These are phyloP conservation scores for Seira sanloemensis DNA, from an alignment of 2,888 invertebrate genomes.

Conservation along the genomic window DNA sequence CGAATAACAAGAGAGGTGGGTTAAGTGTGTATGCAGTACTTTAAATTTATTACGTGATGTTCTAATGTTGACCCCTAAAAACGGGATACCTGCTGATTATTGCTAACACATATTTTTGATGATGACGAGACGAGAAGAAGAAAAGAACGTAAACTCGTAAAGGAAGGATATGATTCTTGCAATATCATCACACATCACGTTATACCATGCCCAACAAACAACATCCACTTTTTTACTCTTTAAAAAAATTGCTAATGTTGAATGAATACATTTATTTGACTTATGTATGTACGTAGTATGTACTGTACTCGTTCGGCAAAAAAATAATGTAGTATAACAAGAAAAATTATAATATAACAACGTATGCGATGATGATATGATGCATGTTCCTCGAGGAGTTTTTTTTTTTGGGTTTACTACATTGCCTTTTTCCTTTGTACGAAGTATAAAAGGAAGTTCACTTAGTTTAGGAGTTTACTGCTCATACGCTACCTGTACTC, in stretches of 20 bases:
- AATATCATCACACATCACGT: constrained; percentile 26
- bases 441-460: no score
- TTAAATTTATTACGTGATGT: constrained; percentile 22
- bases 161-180: constrained; percentile 47
- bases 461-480: no score
- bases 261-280: neutral
- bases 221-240: neutral
- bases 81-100: constrained; percentile 39
- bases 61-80: constrained; percentile 44
- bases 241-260: constrained; percentile 1
- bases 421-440: no score
- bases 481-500: no score
- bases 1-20: neutral
- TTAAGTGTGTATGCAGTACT: constrained; percentile 12
- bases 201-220: neutral
- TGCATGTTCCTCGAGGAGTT: no score
- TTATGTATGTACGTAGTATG: neutral
- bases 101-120: constrained; percentile 17
- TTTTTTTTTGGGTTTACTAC: no score
- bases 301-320: neutral
- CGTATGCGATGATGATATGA: no score
- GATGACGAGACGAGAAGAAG: constrained; percentile 25
- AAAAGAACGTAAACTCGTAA: no score
- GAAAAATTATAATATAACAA: no score
- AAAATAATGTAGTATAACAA: neutral